phyloP scores from a whole-genome alignment of 2,888 invertebrate genomes.

The Omphaloscelis lunosa region DNA sequence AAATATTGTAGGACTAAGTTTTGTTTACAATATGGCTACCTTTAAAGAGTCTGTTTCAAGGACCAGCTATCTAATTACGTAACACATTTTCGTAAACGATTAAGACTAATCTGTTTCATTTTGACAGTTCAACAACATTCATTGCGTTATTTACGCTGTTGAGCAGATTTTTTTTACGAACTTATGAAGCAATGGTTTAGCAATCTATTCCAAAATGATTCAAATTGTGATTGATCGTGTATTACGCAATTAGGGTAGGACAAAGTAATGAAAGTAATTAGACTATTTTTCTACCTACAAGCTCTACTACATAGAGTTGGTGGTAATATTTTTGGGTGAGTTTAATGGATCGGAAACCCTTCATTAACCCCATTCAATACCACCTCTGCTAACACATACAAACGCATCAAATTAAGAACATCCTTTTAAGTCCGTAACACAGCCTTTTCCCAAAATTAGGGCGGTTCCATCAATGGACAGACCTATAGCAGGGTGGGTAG shows the following conservation, averaged over 20 bases:
- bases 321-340: no score
- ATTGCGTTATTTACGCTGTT: no score
- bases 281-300: no score
- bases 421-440: slow-evolving; percentile 23
- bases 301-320: neutral
- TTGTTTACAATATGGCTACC: neutral
- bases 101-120: no score
- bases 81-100: no score
- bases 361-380: slow-evolving; percentile 18
- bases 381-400: slow-evolving; percentile 21
- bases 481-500: slow-evolving; percentile 37
- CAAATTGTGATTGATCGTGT: no score
- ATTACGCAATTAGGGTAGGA: no score
- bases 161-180: no score
- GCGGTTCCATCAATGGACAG: slow-evolving; percentile 14
- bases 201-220: no score
- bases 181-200: no score
- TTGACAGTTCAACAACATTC: no score
- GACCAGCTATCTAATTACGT: neutral
- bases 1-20: neutral
- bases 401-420: slow-evolving; percentile 33
- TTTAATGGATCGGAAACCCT: neutral
- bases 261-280: neutral
- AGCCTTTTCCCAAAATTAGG: slow-evolving; percentile 36
- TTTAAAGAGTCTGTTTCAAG: neutral